These are phyloP conservation scores for Ormyrus rosae DNA, from an alignment of 2,888 invertebrate genomes.

Conservation along the genomic window DNA sequence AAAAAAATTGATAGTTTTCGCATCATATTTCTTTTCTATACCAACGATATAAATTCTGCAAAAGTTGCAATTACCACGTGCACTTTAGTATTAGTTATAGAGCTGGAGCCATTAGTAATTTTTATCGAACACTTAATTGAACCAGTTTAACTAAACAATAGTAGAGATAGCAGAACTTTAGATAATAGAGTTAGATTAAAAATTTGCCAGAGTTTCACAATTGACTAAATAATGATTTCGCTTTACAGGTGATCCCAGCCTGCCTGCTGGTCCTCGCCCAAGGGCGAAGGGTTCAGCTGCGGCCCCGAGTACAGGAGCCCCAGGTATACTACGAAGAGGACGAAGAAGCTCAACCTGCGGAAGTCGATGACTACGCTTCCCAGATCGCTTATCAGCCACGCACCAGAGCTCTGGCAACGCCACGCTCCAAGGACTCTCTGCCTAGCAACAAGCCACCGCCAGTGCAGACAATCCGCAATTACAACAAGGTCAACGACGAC, in stretches of 20 bases:
- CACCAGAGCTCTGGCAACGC: conserved; percentile 72
- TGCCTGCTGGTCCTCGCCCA: conserved; percentile 70
- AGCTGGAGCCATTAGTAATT: too few species aligned
- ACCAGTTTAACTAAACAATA: too few species aligned
- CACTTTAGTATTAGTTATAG: too few species aligned
- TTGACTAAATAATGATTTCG: neutral
- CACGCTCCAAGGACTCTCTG: conserved; percentile 78
- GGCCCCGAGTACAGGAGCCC: conserved; percentile 74
- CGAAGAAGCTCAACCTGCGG: conserved; percentile 72
- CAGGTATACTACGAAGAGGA: conserved; percentile 75
- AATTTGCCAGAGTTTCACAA: too few species aligned
- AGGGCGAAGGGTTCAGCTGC: conserved; percentile 77
- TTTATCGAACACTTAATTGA: too few species aligned
- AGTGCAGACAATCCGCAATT: conserved; percentile 89
- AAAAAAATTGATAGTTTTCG: too few species aligned
- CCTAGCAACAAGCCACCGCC: conserved; percentile 81
- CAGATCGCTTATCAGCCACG: conserved; percentile 69
- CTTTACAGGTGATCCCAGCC: conserved; percentile 68
- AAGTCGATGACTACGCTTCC: conserved; percentile 67
- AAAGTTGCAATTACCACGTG: too few species aligned
- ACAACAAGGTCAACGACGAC: conserved; percentile 89
- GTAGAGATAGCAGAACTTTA: too few species aligned
- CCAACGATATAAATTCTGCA: too few species aligned
- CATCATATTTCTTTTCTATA: too few species aligned
- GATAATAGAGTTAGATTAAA: too few species aligned